Evolutionary conservation across 2,797 vertebrate genomes (phyloP), one percentile per base, ranked within the genome.

Genomic region (Trachurus trachurus): DNA sequence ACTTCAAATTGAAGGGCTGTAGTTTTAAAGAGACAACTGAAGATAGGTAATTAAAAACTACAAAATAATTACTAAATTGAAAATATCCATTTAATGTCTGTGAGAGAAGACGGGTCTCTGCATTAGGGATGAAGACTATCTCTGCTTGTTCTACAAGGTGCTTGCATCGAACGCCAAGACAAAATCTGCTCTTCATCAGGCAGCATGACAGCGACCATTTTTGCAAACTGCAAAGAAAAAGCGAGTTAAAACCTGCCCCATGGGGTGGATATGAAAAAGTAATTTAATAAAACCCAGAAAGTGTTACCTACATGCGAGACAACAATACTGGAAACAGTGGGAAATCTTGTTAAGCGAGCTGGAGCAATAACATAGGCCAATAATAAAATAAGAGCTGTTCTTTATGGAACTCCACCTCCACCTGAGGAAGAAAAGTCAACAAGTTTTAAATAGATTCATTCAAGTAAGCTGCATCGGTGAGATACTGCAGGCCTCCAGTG

Each of bases 371-470:
- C 19, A 16, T 52, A 53, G 6, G 11, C 34, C 19, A 40, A 26
- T 53, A 75, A 75, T n/a, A 75, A 70, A 72, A 74, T 47, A 67
- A 69, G 13, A 26, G 22, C 1, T 53, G 22, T 49, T 61, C 42
- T 69, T 67, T 45, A 53, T 37, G 62, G 68, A 61, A 52, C n/a
- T n/a, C n/a, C n/a, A n/a, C n/a, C n/a, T n/a, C 78, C 67, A 64
- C 4, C 1, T 8, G 13, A 63, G 17, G 34, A 34, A 42, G 4
- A 63, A 74, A 72, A 67, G 70, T 61, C 59, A 42, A 63, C 34
- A 64, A n/a, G 50, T 64, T 81, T 67, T 19, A 61, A 56, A 69
- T 37, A 0, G 59, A 77, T 22, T 37, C 9, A 77, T 70, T 81
- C 22, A 74, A 53, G 57, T 12, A 4, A 59, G 58, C 50, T 60